Base-by-base conservation (phyloP, 2,888 invertebrate genomes). In the Drosophila anceps region DNA sequence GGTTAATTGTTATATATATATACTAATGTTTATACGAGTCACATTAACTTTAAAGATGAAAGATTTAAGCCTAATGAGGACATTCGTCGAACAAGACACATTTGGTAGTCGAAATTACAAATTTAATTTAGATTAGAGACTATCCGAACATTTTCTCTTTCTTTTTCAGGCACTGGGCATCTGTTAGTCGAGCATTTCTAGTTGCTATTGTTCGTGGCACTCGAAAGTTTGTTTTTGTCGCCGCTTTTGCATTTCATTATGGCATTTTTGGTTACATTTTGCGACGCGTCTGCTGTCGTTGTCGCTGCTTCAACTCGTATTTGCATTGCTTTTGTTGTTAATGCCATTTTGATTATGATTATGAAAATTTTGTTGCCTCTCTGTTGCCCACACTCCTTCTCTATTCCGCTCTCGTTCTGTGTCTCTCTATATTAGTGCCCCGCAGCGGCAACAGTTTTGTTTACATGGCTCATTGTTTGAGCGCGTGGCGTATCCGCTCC, bases 281-380 rank as follows among this genome's bases (percentile, higher is more conserved):
- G 79, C 77, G 79, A 74, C 68, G 88, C 81, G 88, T 84, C 79
- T 78, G 81, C 66, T 81, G 86, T 80, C 81, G 86, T 27, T 54
- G 86, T 82, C 81, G 86, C 24, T 54, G 54, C 66, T 76, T 80
- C 67, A 76, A 66, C 73, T 76, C 69, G 84, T 87, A 87, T 86
- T 84, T 89, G 89, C 88, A 77, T 89, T 88, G 85, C 81, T 84
- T 84, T 89, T 85, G 81, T 87, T 87, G 88, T 90, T 90, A 86
- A 88, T 85, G 86, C 84, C 83, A 84, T 90, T 90, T 90, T 88
- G 90, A 88, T 90, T 84, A 88, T 90, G 88, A 90, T 86, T 90
- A 88, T 90, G 88, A 85, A 83, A 88, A 81, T 86, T 72, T 78
- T 69, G 88, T 78, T 85, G 83, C 77, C 79, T 73, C 53, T 20